Evolutionary conservation across 2,113 vertebrate genomes (phyloP).

Genomic region (Hypanus sabinus): DNA sequence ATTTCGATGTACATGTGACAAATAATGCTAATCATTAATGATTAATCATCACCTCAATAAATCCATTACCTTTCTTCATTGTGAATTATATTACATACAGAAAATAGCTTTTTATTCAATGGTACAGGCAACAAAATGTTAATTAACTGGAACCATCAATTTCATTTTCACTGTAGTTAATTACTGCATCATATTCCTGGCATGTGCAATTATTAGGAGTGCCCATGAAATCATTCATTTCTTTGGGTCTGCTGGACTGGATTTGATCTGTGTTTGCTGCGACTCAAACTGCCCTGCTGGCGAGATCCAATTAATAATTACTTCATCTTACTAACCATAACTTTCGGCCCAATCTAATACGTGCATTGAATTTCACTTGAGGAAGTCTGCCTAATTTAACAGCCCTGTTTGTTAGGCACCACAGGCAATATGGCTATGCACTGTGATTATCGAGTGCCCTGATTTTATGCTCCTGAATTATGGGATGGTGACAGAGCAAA

Average conservation of each 20-base stretch:
- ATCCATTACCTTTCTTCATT: neutral
- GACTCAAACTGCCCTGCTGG: neutral
- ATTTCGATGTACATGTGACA: no score
- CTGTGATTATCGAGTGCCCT: neutral
- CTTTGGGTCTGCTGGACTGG: neutral
- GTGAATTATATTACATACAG: neutral
- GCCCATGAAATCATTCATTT: neutral
- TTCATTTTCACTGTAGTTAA: slow-evolving; percentile 25
- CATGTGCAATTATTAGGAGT: neutral
- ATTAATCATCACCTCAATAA: no score
- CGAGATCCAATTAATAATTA: neutral
- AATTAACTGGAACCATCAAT: neutral
- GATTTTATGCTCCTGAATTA: neutral
- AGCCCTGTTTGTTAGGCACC: neutral
- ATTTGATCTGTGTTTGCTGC: neutral
- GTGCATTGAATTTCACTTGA: neutral
- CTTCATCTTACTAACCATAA: slow-evolving; percentile 1
- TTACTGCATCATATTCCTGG: neutral
- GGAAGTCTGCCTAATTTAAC: neutral
- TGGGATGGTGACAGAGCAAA: no score
- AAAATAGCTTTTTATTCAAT: neutral
- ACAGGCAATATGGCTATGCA: neutral
- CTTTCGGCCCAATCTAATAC: neutral
- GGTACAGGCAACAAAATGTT: neutral
- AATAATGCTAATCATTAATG: no score